These are phyloP conservation scores for Brienomyrus brachyistius DNA, from an alignment of 2,113 vertebrate genomes.

Conservation along the genomic window DNA sequence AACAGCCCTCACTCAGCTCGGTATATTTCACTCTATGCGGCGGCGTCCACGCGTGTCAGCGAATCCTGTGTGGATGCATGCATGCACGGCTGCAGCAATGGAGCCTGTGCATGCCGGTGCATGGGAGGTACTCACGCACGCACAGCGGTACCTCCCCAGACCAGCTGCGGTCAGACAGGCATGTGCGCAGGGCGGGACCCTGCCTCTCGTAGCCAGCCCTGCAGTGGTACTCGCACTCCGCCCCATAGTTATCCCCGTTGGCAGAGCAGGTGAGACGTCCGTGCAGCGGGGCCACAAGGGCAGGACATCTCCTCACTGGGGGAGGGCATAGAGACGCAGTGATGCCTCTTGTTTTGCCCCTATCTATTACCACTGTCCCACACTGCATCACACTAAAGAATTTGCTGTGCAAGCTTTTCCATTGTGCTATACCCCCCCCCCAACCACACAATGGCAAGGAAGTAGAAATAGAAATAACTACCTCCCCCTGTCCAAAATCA, in stretches of 20 bases:
- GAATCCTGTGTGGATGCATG: too few species aligned
- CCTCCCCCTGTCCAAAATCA: neutral
- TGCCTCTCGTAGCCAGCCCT: constrained; percentile 76
- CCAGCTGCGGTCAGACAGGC: constrained; percentile 80
- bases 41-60: neutral
- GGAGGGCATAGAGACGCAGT: neutral
- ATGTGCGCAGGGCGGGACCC: constrained; percentile 67
- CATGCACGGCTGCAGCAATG: too few species aligned
- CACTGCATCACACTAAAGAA: neutral
- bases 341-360: neutral
- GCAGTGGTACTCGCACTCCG: constrained; percentile 80
- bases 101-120: neutral
- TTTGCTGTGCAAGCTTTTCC: neutral
- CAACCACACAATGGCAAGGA: neutral
- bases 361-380: neutral
- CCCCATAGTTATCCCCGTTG: constrained; percentile 78
- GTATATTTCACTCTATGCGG: neutral
- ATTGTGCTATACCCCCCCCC: too few species aligned
- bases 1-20: neutral
- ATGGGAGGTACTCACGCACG: constrained; percentile 60
- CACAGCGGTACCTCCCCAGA: constrained; percentile 66
- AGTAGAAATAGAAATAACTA: neutral
- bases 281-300: constrained; percentile 68
- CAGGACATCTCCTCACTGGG: constrained; percentile 76
- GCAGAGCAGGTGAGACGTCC: constrained; percentile 82